These are phyloP conservation scores for Silurus glanis DNA, from an alignment of 2,113 vertebrate species.

Conservation along the genomic window DNA sequence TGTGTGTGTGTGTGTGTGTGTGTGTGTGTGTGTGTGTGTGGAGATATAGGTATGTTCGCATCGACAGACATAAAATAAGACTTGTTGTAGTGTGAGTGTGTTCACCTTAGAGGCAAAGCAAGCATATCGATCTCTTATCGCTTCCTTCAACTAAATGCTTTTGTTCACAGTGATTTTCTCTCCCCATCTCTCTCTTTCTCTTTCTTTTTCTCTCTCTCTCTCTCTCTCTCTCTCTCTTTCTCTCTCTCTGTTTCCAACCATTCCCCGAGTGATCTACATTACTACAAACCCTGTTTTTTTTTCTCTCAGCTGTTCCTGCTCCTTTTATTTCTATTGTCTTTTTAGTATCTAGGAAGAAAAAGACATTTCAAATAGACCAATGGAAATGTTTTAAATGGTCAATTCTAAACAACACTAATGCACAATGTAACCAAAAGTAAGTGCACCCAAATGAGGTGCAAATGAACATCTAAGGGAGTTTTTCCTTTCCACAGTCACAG, in stretches of 20 bases:
- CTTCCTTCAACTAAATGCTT: constrained; percentile 65
- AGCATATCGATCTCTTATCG: constrained; percentile 67
- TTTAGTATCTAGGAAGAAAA: too few species aligned
- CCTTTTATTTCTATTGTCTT: neutral
- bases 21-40: constrained; percentile 18
- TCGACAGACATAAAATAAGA: neutral
- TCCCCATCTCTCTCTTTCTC: too few species aligned
- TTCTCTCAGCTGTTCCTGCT: neutral
- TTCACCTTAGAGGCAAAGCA: constrained; percentile 61
- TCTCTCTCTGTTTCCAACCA: neutral
- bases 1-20: constrained; percentile 14
- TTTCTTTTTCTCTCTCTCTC: too few species aligned
- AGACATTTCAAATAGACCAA: neutral
- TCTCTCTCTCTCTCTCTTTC: constrained; percentile 3
- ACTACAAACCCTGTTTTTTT: neutral
- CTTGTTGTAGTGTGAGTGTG: constrained; percentile 34
- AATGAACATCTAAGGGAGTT: too few species aligned
- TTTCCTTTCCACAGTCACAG: too few species aligned
- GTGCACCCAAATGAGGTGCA: neutral
- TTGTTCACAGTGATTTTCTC: constrained; percentile 33
- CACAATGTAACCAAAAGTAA: neutral
- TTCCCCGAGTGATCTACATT: neutral
- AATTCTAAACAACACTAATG: neutral
- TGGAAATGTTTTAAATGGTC: neutral
- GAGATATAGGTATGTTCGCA: neutral